phyloP scores from a whole-genome alignment of 2,797 vertebrate genomes.

The Triplophysa yarkandensis region DNA sequence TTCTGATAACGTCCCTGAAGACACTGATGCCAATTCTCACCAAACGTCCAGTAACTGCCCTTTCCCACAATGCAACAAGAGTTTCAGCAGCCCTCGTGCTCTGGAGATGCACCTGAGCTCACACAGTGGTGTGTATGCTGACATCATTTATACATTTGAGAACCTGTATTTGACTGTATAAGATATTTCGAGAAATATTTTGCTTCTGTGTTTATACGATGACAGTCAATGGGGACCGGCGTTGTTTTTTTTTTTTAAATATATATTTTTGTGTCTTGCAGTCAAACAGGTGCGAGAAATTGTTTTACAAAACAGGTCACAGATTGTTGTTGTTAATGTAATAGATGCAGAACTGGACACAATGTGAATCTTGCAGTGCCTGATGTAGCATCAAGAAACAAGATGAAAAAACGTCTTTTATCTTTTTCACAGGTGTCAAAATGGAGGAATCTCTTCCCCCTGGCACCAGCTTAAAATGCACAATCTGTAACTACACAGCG shows the following conservation, averaged over 20 bases:
- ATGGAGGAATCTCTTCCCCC: conserved; percentile 97
- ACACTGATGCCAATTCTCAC: conserved; percentile 84
- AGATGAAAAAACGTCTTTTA: conserved; percentile 71
- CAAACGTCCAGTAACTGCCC: conserved; percentile 90
- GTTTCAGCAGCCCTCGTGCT: conserved; percentile 90
- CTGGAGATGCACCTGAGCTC: conserved; percentile 96
- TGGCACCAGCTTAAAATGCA: conserved; percentile 98
- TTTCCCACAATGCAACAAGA: conserved; percentile 97
- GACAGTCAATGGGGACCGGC: too few species aligned
- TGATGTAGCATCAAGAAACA: conserved; percentile 53
- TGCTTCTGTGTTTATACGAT: too few species aligned
- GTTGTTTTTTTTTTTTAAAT: too few species aligned
- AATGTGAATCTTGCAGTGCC: conserved; percentile 70
- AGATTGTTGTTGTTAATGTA: conserved; percentile 59
- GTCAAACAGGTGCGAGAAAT: too few species aligned
- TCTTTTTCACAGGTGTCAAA: conserved; percentile 93
- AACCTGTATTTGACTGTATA: too few species aligned
- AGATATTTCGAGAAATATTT: too few species aligned
- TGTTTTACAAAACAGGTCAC: conserved; percentile 54
- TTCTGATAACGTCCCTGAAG: conserved; percentile 83
- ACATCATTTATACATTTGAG: background rate
- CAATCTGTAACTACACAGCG: conserved; percentile 98
- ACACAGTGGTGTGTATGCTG: conserved; percentile 78
- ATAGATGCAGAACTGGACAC: conserved; percentile 64
- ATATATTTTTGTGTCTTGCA: too few species aligned